Percentiles rank a stretch among this genome's conserved stretches.
Conservation (phyloP, 2,888 invertebrate genomes). For the Camponotus fellah region DNA sequence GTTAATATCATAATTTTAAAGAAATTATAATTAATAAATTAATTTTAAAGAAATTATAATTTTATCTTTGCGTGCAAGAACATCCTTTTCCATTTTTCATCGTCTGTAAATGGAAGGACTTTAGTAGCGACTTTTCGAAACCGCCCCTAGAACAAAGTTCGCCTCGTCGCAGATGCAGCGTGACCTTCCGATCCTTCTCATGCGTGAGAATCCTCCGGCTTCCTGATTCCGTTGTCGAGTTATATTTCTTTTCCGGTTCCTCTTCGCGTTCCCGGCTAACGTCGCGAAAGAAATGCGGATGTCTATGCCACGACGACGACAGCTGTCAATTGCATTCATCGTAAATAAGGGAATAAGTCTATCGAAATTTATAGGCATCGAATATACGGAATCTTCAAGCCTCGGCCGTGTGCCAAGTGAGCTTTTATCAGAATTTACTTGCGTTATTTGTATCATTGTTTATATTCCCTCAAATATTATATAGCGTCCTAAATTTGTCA, state of each 20-base stretch:
- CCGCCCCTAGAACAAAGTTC: constrained; percentile 7
- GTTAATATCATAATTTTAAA: too few species aligned
- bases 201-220: constrained; percentile 44
- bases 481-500: not conserved
- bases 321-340: constrained; percentile 25
- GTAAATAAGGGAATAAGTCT: constrained; percentile 43
- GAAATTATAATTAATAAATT: not conserved
- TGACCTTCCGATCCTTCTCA: constrained; percentile 25
- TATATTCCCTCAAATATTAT: not conserved
- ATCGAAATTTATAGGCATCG: constrained; percentile 23
- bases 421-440: not conserved
- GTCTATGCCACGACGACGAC: constrained; percentile 10
- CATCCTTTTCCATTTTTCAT: not conserved
- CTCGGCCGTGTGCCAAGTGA: not conserved
- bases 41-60: not conserved
- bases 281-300: constrained; percentile 29
- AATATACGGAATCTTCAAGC: constrained; percentile 1
- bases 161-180: constrained; percentile 21
- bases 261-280: not conserved
- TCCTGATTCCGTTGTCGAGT: constrained; percentile 9
- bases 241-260: constrained; percentile 33
- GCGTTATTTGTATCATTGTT: not conserved
- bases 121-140: constrained; percentile 18
- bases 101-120: constrained; percentile 16
- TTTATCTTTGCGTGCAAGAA: not conserved